Percentiles rank a stretch among this genome's conserved stretches.
phyloP scores from a whole-genome alignment of 1,140 invertebrate species.

The Caenorhabditis inopinata region DNA sequence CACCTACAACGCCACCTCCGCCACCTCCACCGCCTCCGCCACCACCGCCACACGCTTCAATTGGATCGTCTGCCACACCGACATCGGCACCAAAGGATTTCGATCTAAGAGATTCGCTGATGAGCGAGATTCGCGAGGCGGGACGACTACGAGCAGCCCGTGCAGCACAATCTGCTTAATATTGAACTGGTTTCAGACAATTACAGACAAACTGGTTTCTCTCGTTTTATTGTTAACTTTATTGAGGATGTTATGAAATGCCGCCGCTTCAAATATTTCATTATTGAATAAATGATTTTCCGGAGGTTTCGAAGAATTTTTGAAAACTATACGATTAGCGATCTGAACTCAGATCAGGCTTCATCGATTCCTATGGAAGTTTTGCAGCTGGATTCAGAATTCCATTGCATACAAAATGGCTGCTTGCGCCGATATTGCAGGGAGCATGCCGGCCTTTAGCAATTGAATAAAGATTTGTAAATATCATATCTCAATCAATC shows the following conservation, averaged over 20 bases:
- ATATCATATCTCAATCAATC: too few relatives aligned
- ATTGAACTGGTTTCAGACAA: too few relatives aligned
- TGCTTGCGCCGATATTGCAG: too few relatives aligned
- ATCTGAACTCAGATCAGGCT: too few relatives aligned
- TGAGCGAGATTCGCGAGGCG: constrained; percentile 12
- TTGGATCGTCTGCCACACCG: not conserved
- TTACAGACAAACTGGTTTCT: constrained; percentile 20
- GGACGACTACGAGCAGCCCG: constrained; percentile 8
- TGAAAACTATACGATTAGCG: too few relatives aligned
- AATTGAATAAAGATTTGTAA: too few relatives aligned
- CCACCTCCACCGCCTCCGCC: not conserved
- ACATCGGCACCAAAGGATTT: not conserved
- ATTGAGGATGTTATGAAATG: not conserved
- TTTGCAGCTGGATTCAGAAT: too few relatives aligned
- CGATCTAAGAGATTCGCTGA: not conserved
- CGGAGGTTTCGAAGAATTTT: too few relatives aligned
- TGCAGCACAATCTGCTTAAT: constrained; percentile 10
- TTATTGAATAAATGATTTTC: not conserved
- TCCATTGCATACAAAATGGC: too few relatives aligned
- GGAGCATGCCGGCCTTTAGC: too few relatives aligned
- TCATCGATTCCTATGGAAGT: too few relatives aligned
- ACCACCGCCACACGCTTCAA: not conserved
- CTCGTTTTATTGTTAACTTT: not conserved
- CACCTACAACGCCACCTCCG: not conserved
- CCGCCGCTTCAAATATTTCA: too few relatives aligned